These are phyloP conservation scores for Epizoanthus scotinus DNA, from an alignment of 92 coral and sea anemone genomes.

Conservation along the genomic window DNA sequence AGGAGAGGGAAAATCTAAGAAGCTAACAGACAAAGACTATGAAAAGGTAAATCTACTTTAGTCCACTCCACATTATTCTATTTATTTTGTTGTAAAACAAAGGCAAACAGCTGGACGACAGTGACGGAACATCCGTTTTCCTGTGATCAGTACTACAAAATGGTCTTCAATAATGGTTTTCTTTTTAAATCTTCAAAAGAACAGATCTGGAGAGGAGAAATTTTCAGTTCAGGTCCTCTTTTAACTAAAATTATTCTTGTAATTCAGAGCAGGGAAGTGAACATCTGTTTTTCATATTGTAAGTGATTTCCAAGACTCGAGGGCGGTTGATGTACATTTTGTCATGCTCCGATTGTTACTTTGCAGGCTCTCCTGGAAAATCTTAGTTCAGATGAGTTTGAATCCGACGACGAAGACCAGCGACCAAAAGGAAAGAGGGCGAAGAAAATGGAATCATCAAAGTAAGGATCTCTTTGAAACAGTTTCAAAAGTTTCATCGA, in stretches of 20 bases:
- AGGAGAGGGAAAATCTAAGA: slow-evolving; percentile 57
- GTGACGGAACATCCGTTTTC: not conserved
- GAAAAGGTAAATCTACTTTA: slow-evolving; percentile 69
- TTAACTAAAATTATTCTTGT: too few species aligned
- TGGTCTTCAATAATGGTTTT: too few species aligned
- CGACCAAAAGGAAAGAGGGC: slow-evolving; percentile 8
- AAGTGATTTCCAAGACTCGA: not conserved
- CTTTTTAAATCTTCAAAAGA: too few species aligned
- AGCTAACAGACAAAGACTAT: slow-evolving; percentile 84
- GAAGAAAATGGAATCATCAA: not conserved
- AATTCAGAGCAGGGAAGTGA: not conserved
- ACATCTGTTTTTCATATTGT: not conserved
- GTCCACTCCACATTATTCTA: not conserved
- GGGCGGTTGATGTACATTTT: too few species aligned
- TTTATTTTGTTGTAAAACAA: not conserved
- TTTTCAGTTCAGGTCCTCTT: too few species aligned
- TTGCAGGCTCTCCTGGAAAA: slow-evolving; percentile 86
- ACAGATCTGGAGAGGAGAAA: too few species aligned
- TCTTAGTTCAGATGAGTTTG: slow-evolving; percentile 94
- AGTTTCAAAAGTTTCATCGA: not conserved
- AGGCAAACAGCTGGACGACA: too few species aligned
- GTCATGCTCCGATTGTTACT: not conserved
- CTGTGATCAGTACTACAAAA: too few species aligned
- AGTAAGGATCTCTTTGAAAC: not conserved
- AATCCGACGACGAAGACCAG: slow-evolving; percentile 69